A percentile compares a stretch with the other conserved stretches of the same genome.
Conservation (phyloP, 2,113 vertebrate species). For the Rhea pennata region DNA sequence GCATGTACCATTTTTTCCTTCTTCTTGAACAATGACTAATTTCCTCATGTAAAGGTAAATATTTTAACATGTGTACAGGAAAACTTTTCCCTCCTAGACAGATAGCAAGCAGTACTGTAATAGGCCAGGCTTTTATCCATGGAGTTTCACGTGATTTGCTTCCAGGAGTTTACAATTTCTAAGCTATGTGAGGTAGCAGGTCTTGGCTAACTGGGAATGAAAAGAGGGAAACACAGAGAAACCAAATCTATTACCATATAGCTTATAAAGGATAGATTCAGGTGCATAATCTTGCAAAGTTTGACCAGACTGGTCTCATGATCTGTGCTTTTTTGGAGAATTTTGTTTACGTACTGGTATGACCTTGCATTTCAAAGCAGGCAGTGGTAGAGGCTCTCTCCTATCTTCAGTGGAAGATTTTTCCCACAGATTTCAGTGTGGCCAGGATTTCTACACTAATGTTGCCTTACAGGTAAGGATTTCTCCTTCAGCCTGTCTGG, state of each 20-base stretch:
- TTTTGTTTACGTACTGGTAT: neutral
- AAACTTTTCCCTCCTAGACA: neutral
- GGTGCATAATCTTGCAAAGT: neutral
- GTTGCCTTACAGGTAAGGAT: too few species aligned
- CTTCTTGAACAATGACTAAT: slow-evolving; percentile 4
- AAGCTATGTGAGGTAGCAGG: neutral
- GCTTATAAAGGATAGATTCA: neutral
- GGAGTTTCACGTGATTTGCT: rapidly evolving
- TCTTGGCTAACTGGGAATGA: neutral
- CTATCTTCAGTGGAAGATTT: neutral
- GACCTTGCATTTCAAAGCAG: neutral
- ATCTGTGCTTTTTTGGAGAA: neutral
- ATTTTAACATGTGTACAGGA: slow-evolving; percentile 4
- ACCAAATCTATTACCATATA: neutral
- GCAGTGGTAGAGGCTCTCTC: neutral
- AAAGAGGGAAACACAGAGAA: neutral
- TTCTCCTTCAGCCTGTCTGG: neutral
- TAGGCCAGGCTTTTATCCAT: rapidly evolving
- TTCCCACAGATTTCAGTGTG: neutral
- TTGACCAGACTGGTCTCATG: neutral
- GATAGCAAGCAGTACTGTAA: neutral
- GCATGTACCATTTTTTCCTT: neutral
- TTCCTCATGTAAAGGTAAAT: slow-evolving; percentile 38
- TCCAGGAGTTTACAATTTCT: neutral
- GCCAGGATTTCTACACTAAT: neutral